These are phyloP conservation scores for Caradrina kadenii DNA, from an alignment of 2,888 invertebrate genomes.

Conservation along the genomic window DNA sequence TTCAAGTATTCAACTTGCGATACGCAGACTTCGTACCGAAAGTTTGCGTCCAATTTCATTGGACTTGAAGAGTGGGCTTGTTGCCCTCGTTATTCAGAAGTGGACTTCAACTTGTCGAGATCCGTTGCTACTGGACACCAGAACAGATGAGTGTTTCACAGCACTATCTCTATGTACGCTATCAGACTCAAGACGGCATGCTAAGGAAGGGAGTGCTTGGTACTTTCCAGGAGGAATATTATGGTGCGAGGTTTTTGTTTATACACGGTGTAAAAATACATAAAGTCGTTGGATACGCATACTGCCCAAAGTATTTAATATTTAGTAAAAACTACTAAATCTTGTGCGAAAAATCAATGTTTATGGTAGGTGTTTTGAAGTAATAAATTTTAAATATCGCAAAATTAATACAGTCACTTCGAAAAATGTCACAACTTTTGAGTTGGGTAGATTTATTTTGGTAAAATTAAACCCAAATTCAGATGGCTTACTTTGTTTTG, in stretches of 20 bases:
- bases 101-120: constrained; percentile 59
- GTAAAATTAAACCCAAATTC: too few relatives aligned
- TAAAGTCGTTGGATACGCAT: too few relatives aligned
- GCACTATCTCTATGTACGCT: constrained; percentile 47
- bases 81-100: constrained; percentile 61
- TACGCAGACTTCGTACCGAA: constrained; percentile 1
- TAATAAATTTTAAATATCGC: too few relatives aligned
- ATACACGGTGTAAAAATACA: too few relatives aligned
- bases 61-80: constrained; percentile 53
- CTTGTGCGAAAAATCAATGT: too few relatives aligned
- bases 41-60: constrained; percentile 61
- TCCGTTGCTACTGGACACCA: constrained; percentile 55
- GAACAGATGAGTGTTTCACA: constrained; percentile 48
- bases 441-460: too few relatives aligned
- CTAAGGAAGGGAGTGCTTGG: constrained; percentile 77
- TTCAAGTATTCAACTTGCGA: constrained; percentile 34
- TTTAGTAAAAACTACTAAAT: too few relatives aligned
- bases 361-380: too few relatives aligned
- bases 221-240: constrained; percentile 82
- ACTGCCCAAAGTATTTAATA: too few relatives aligned
- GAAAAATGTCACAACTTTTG: too few relatives aligned
- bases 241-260: constrained; percentile 69
- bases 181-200: constrained; percentile 61
- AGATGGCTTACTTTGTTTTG: too few relatives aligned
- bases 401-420: too few relatives aligned